Evolutionary conservation across 2,888 invertebrate species (phyloP), one percentile per base, ranked within the genome.

Genomic region (Anorthoa munda): DNA sequence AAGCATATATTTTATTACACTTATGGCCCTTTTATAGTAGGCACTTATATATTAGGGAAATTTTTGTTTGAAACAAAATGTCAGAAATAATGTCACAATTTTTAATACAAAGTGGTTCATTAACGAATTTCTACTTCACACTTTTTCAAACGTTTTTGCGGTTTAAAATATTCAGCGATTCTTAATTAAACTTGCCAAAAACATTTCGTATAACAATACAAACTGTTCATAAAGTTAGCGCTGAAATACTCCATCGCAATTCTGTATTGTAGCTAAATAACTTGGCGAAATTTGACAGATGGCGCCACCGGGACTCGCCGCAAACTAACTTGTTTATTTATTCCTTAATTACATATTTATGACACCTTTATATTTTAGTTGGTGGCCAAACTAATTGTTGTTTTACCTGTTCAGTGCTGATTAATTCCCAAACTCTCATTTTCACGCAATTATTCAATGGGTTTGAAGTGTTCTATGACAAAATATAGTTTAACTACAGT

Each of bases 261-360:
- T 70, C 66, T 75, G 50, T 53, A 56, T 66, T 31, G 21, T 74
- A 65, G 39, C 39, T 63, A 68, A 78, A 80, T 68, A 73, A 68
- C 51, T 59, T 60, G 12, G 73, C 31, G 26, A 73, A 77, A 67
- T 71, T 67, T 74, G 76, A 86, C 75, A 82, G 80, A 86, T 82
- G 80, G 68, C 51, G 21, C 85, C 69, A 60, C 21, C 11, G 85
- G 82, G 85, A 76, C n/a, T 63, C 15, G 46, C 53, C 12, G 17
- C 23, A 59, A 69, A 84, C 65, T 53, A 73, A 73, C 61, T 63
- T 60, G 31, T 80, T 67, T 70, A 76, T 76, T 79, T 71, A 69
- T 61, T 31, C 65, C 48, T 31, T 72, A 76, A 81, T 81, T 81
- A 65, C 48, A 69, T 81, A 85, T 81, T 79, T 77, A 81, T 72